Evolutionary conservation across 2,113 vertebrate genomes (phyloP), one percentile per base, ranked within the genome.

Genomic region (Lasiurus cinereus): DNA sequence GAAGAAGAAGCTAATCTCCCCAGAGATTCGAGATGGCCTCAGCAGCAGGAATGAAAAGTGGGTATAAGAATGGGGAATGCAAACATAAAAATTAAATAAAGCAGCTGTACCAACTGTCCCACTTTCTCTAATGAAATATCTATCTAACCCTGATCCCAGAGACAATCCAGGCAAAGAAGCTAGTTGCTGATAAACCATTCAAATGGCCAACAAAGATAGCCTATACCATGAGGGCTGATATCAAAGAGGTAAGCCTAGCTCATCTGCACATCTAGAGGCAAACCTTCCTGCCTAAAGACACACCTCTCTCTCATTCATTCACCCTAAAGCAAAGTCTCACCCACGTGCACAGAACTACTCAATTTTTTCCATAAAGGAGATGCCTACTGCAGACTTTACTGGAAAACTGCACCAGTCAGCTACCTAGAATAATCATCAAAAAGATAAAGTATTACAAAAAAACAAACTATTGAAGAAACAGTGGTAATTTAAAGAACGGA

Each of bases 71-170:
- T 0, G 15, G 24, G 48, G n/a, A 83, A 79, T 69, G 48, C 46
- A 91, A 83, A 62, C 29, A 48, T 14, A 13, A 36, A 29, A 73
- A 84, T 56, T 92, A 90, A 90, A 73, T 21, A 64, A 80, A 77
- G 43, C 33, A 92, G 80, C 15, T 77, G n/a, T n/a, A 83, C 56
- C 36, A 90, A 83, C 5, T 69, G 19, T 18, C 12, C 54, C 24
- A 67, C 10, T 50, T 80, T 50, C 29, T 33, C 50, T 52, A 83
- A n/a, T 31, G 83, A 79, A 94, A 83, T 22, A 96, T 74, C 48
- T 91, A 83, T 94, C 31, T 66, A 78, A 86, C 24, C 4, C 19
- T 80, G n/a, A 74, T 22, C 46, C 27, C n/a, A 85, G n/a, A 88
- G n/a, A 91, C 36, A 50, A 87, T 43, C 46, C 15, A 83, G 29